Evolutionary conservation across 1,140 invertebrate genomes (phyloP).

Genomic region (Eueides isabella): DNA sequence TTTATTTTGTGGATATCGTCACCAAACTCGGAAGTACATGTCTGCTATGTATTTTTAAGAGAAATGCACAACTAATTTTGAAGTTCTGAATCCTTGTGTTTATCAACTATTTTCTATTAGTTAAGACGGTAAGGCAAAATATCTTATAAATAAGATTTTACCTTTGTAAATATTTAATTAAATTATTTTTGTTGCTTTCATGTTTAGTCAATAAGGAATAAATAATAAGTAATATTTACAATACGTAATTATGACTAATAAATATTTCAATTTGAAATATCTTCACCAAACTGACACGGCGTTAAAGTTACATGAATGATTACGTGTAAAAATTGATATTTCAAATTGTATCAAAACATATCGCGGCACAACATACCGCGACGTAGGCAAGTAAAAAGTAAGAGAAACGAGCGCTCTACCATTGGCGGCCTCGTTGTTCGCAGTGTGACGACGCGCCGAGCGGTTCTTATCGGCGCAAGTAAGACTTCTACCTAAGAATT

Average conservation of each 20-base stretch:
- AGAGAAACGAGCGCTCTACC: conserved; percentile 43
- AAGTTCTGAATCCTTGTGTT: too few relatives aligned
- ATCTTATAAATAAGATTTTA: too few relatives aligned
- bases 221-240: too few relatives aligned
- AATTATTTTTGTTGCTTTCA: too few relatives aligned
- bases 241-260: too few relatives aligned
- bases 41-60: background rate
- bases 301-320: background rate
- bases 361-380: conserved; percentile 18
- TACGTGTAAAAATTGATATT: conserved; percentile 16
- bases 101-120: too few relatives aligned
- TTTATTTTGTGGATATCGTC: conserved; percentile 33
- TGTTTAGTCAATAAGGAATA: too few relatives aligned
- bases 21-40: conserved; percentile 24
- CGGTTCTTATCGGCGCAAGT: conserved; percentile 48
- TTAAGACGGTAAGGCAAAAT: too few relatives aligned
- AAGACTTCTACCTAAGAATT: conserved; percentile 15
- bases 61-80: too few relatives aligned
- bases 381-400: conserved; percentile 40
- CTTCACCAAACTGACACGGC: background rate
- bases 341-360: conserved; percentile 25
- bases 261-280: background rate
- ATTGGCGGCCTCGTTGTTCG: conserved; percentile 56
- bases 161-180: too few relatives aligned
- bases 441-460: conserved; percentile 51